Conservation (phyloP, 2,797 vertebrate genomes). For the Micrastur ruficollis region DNA sequence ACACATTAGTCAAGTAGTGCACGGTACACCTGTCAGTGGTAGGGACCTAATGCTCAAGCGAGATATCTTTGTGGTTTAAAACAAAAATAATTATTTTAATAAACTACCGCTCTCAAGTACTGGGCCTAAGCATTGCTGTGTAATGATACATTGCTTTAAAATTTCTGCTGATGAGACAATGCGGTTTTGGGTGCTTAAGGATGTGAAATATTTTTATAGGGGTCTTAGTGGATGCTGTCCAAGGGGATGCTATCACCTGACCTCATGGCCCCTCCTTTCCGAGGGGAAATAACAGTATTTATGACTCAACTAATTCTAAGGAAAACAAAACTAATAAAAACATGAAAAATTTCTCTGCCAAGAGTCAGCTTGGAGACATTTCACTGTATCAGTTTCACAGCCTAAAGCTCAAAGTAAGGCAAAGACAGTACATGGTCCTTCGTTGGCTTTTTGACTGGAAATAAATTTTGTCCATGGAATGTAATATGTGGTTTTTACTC, state of each 20-base stretch:
- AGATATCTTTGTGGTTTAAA: background rate
- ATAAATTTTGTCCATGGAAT: background rate
- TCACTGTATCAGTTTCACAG: background rate
- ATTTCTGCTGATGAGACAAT: background rate
- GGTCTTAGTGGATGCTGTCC: background rate
- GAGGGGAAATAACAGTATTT: background rate
- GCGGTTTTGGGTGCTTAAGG: background rate
- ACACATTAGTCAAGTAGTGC: background rate
- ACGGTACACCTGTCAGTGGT: accelerated
- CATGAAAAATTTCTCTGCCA: background rate
- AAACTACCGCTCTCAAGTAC: background rate
- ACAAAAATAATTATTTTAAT: background rate
- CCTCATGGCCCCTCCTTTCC: background rate
- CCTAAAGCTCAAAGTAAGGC: background rate
- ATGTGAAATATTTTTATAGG: background rate
- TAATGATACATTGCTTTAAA: background rate
- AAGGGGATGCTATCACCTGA: no score
- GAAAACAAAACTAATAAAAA: background rate
- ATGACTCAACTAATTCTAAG: background rate
- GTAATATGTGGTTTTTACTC: background rate
- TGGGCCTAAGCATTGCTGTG: background rate
- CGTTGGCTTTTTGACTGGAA: background rate
- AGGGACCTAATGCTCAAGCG: background rate
- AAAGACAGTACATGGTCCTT: background rate
- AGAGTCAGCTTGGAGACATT: background rate